Conservation (phyloP, 2,113 vertebrate genomes). For the Lophotis ruficrista region DNA sequence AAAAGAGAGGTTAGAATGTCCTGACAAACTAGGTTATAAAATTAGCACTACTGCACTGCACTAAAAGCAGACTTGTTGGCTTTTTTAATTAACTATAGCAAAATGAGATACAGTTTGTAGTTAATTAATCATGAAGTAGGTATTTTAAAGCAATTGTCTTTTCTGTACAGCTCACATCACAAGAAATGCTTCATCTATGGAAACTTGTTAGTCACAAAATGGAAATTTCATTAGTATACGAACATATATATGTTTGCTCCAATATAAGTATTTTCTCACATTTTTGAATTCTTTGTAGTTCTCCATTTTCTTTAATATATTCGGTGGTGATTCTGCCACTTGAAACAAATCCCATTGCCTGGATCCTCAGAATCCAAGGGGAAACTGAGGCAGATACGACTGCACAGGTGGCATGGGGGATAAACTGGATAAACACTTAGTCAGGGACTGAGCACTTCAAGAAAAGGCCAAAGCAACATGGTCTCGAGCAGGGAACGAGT, state of each 20-base stretch:
- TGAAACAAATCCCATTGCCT: background rate
- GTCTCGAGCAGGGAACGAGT: background rate
- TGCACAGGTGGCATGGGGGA: background rate
- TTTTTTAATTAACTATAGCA: background rate
- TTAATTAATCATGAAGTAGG: background rate
- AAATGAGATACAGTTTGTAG: background rate
- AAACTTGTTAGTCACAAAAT: background rate
- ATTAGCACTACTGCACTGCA: background rate
- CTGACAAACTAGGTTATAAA: conserved; percentile 15
- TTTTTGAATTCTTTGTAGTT: background rate
- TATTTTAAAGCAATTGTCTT: background rate
- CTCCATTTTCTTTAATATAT: background rate
- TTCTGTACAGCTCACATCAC: background rate
- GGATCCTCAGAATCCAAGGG: background rate
- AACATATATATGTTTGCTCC: background rate
- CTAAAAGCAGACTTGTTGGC: background rate
- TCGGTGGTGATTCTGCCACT: background rate
- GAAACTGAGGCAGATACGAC: background rate
- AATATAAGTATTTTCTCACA: background rate
- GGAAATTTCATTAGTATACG: background rate
- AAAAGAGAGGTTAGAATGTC: background rate
- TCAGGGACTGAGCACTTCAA: background rate
- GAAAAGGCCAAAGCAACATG: background rate
- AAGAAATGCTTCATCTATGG: background rate
- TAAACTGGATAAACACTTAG: background rate